Percentiles rank a stretch among this genome's conserved stretches.
phyloP scores from a whole-genome alignment of 2,113 vertebrate species.

The Penelope pileata region DNA sequence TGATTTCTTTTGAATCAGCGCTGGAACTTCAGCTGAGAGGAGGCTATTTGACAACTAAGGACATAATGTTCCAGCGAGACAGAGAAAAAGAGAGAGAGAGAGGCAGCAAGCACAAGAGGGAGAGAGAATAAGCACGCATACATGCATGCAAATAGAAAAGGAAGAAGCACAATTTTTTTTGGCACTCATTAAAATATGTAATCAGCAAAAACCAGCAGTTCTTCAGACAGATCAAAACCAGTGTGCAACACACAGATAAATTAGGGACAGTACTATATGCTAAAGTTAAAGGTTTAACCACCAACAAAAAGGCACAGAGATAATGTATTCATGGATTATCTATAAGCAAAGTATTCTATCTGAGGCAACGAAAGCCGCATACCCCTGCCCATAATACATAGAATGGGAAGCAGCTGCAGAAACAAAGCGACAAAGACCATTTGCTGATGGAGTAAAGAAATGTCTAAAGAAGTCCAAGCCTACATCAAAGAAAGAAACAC shows the following conservation, averaged over 20 bases:
- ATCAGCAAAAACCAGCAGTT: constrained; percentile 54
- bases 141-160: neutral
- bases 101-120: neutral
- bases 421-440: neutral
- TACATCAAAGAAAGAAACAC: neutral
- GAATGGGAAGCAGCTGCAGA: neutral
- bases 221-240: constrained; percentile 36
- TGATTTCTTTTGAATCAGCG: constrained; percentile 53
- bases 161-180: neutral
- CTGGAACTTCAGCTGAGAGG: constrained; percentile 50
- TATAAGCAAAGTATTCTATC: neutral
- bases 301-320: neutral
- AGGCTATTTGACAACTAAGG: constrained; percentile 60
- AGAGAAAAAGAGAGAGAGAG: neutral
- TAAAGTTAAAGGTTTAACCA: constrained; percentile 7
- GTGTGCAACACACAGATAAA: neutral
- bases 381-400: accelerated
- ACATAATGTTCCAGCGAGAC: constrained; percentile 11
- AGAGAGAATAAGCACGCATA: neutral
- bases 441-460: neutral
- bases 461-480: neutral
- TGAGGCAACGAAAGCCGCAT: neutral
- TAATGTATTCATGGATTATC: neutral
- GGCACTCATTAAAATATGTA: constrained; percentile 22
- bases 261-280: neutral